phyloP scores from a whole-genome alignment of 2,113 vertebrate species.

The Thryonomys swinderianus region DNA sequence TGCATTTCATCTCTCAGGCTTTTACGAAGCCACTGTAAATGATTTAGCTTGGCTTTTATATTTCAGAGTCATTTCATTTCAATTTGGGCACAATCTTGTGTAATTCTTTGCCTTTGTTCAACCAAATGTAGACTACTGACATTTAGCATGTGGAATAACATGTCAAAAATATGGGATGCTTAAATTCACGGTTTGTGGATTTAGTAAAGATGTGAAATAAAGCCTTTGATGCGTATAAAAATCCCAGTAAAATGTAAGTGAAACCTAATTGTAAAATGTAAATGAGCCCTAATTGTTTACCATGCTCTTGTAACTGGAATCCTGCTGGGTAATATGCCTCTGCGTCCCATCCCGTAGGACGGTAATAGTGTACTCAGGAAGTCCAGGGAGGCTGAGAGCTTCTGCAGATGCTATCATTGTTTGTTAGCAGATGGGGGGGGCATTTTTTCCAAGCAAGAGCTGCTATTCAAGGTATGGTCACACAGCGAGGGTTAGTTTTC shows the following conservation, averaged over 20 bases:
- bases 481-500: background rate
- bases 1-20: constrained; percentile 79
- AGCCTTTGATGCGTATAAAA: constrained; percentile 75
- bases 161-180: constrained; percentile 78
- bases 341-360: constrained; percentile 49
- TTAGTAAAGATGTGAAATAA: constrained; percentile 79
- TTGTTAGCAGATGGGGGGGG: background rate
- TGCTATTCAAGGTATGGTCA: background rate
- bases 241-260: constrained; percentile 77
- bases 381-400: constrained; percentile 14
- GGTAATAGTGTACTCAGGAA: background rate
- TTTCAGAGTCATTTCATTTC: constrained; percentile 84
- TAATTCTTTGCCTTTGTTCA: constrained; percentile 82
- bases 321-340: constrained; percentile 59
- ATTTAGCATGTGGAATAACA: constrained; percentile 79
- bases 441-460: constrained; percentile 39
- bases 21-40: constrained; percentile 72
- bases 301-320: constrained; percentile 62
- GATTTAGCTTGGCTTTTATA: constrained; percentile 77
- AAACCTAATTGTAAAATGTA: constrained; percentile 81
- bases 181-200: constrained; percentile 77
- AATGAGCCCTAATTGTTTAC: constrained; percentile 82
- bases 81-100: constrained; percentile 77
- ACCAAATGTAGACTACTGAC: constrained; percentile 70
- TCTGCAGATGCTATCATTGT: constrained; percentile 35